Conservation (phyloP, 2,113 vertebrate genomes). For the Phrynosoma platyrhinos region DNA sequence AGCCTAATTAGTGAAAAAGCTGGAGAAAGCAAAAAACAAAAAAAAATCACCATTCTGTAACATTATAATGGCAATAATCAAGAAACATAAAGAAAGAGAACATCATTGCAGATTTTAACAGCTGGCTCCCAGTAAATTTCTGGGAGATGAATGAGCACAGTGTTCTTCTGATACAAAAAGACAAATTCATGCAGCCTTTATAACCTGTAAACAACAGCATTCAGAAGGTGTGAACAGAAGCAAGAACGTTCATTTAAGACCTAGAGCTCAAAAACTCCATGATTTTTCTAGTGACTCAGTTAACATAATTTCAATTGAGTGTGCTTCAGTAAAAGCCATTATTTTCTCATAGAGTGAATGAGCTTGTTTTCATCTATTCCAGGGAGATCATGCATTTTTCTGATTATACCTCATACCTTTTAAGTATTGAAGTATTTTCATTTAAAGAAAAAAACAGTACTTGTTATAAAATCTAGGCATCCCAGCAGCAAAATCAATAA, state of each 20-base stretch:
- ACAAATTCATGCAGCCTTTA: background rate
- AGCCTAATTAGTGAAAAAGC: slow-evolving; percentile 12
- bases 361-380: slow-evolving; percentile 13
- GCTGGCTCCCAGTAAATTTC: background rate
- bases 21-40: background rate
- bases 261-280: background rate
- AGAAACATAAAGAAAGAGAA: background rate
- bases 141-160: background rate
- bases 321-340: slow-evolving; percentile 12
- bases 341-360: slow-evolving; percentile 12
- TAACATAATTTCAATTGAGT: background rate
- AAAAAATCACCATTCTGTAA: background rate
- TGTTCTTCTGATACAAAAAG: background rate
- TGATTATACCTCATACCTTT: background rate
- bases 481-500: slow-evolving; percentile 28
- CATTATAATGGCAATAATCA: background rate
- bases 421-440: slow-evolving; percentile 29
- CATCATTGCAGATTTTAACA: background rate
- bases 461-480: background rate
- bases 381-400: slow-evolving; percentile 17
- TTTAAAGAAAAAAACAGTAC: slow-evolving; percentile 35
- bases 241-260: slow-evolving; percentile 6
- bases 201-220: slow-evolving; percentile 19
- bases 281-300: slow-evolving; percentile 10
- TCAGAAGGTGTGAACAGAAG: slow-evolving; percentile 34